Percentiles rank a stretch among this genome's conserved stretches.
Conservation (phyloP, 2,888 invertebrate genomes). For the Cremastobaeus sp. region DNA sequence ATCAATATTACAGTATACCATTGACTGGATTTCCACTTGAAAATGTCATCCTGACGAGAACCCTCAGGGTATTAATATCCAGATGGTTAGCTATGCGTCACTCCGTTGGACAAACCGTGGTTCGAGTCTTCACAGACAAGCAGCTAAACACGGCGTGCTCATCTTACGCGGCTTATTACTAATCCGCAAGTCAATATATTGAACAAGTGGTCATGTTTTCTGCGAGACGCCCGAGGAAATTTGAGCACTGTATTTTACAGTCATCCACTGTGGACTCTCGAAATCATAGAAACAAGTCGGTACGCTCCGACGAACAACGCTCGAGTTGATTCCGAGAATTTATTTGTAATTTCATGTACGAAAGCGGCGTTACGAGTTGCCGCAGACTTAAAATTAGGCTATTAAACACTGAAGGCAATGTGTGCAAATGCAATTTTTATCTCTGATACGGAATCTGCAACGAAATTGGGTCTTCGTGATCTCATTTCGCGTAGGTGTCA, state of each 20-base stretch:
- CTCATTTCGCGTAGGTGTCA: constrained; percentile 52
- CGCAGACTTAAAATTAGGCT: constrained; percentile 37
- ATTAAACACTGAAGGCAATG: constrained; percentile 31
- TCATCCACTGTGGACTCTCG: constrained; percentile 2
- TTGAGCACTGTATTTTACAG: constrained; percentile 30
- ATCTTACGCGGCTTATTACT: constrained; percentile 54
- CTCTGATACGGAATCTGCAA: constrained; percentile 49
- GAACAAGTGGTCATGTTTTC: constrained; percentile 32
- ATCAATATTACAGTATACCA: constrained; percentile 48
- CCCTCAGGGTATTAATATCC: constrained; percentile 53
- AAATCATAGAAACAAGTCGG: constrained; percentile 13
- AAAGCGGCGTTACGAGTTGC: constrained; percentile 17
- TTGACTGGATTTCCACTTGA: constrained; percentile 31
- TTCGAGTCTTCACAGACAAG: constrained; percentile 44
- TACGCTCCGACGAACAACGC: constrained; percentile 2
- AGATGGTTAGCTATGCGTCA: constrained; percentile 57
- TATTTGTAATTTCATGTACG: constrained; percentile 29
- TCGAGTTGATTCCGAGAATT: constrained; percentile 24
- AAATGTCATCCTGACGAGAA: constrained; percentile 49
- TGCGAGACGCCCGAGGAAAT: constrained; percentile 2
- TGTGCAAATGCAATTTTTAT: constrained; percentile 54
- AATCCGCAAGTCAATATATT: constrained; percentile 57
- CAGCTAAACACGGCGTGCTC: constrained; percentile 44
- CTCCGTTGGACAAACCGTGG: constrained; percentile 41
- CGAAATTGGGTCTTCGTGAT: constrained; percentile 55